Evolutionary conservation across 2,797 vertebrate genomes (phyloP), one percentile per base, ranked within the genome.

Genomic region (Hippoglossus hippoglossus): DNA sequence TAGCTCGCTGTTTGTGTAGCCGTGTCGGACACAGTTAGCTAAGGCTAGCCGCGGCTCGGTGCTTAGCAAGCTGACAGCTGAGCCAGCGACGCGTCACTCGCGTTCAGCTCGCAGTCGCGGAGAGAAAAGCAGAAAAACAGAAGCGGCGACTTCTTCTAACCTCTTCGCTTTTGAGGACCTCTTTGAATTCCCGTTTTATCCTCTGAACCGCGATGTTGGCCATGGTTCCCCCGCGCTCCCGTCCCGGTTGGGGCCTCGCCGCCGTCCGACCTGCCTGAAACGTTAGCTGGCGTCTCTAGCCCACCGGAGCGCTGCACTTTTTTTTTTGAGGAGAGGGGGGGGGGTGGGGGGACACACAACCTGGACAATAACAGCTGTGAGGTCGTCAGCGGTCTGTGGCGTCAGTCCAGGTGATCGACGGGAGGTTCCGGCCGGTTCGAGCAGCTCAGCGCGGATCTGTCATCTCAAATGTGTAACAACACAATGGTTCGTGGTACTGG

Each of bases 161-260:
- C 97, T 99, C 98, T 94, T 98, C 97, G 82, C 97, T 99, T 92
- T 98, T 99, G 75, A 98, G 94, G 91, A 99, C 97, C 94, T 99
- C 97, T 95, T 99, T 99, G 93, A 99, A 99, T 94, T 99, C 98
- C 87, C 98, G 95, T 96, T 99, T 99, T 96, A 99, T 99, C 94
- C 98, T 96, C 94, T 98, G 97, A 82, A 99, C 98, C 81, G 98
- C 98, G 93, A 99, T 99, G 94, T 99, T 99, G 82, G 97, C 96
- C 98, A 99, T 99, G 94, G 68, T 89, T 85, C 80, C 88, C 83
- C 89, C 79, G 83, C 84, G 82, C 82, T 86, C 72, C 83, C 76
- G 89, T 90, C 85, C 88, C 57, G 85, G 89, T 83, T 90, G 91
- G 88, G 93, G 91, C 94, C 94, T 94, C 91, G 87, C 80, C 88